Conservation (phyloP, 2,888 invertebrate species). For the Helobdella robusta region DNA sequence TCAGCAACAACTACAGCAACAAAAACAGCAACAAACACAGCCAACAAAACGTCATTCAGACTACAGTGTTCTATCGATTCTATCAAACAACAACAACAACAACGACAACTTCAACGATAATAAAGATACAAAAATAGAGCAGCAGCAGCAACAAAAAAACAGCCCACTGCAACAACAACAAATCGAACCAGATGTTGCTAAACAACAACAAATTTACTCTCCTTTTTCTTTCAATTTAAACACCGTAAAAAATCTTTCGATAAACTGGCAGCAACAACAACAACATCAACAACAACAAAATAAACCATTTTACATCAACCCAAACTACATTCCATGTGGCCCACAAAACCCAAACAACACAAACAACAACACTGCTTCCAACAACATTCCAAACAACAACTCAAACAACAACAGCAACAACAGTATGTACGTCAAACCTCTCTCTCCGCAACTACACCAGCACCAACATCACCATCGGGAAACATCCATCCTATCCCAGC, state of each 20-base stretch:
- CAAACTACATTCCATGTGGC: background rate
- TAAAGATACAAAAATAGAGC: no score
- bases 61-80: conserved; percentile 28
- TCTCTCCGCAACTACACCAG: conserved; percentile 14
- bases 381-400: no score
- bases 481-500: conserved; percentile 32
- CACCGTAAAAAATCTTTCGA: conserved; percentile 23
- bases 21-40: background rate
- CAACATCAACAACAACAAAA: background rate
- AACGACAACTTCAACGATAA: no score
- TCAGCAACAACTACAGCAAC: background rate
- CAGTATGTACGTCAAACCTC: conserved; percentile 2
- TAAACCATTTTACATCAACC: background rate
- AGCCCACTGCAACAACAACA: no score
- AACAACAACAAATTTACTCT: no score
- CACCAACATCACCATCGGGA: background rate
- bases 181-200: no score
- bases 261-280: conserved; percentile 14
- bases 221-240: no score
- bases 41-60: conserved; percentile 15
- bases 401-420: no score
- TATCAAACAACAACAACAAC: conserved; percentile 19
- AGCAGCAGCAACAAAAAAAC: no score
- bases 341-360: background rate
- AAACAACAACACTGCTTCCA: background rate